Evolutionary conservation across 2,797 vertebrate genomes (phyloP), one percentile per base, ranked within the genome.

Genomic region (Halcyon leucocephala): DNA sequence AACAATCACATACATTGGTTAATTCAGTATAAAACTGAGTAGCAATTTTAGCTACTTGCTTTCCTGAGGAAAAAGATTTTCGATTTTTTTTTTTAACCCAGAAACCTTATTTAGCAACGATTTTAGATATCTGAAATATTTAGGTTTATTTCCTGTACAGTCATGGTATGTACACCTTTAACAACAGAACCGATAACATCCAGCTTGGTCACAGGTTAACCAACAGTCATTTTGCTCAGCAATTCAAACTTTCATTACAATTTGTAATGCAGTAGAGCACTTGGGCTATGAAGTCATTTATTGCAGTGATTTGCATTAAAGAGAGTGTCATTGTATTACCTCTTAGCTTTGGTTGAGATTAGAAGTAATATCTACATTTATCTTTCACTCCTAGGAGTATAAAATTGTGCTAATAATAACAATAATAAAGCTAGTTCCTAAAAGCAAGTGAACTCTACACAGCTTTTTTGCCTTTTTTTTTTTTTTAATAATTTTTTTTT

Each of bases 351-450:
- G 95, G 70, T 48, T 87, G 97, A 96, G 97, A 95, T 97, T 82
- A 89, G 94, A 96, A 96, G 96, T 97, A 91, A 93, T 96, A 92
- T 95, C 93, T 96, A 93, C 95, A 89, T 94, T 94, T 95, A 93
- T 94, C 95, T 96, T 96, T 97, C 83, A 90, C 94, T 97, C 97
- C 96, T 94, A 81, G 82, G 97, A 97, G 95, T 87, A 77, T 87
- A 91, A 90, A 95, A 66, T 54, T 90, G 93, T 89, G 93, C 95
- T 96, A 96, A 91, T 96, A 96, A 97, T 96, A 97, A 96, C 95
- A 89, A 94, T 82, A 92, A 97, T 95, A 96, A 96, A 97, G 88
- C 90, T 67, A 95, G 96, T 95, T 96, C 94, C 96, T 95, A 96
- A 97, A 97, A 96, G 91, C 95, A 81, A 95, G 95, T 74, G 91